phyloP scores from a whole-genome alignment of 2,888 invertebrate genomes.

The Cantharis lateralis region DNA sequence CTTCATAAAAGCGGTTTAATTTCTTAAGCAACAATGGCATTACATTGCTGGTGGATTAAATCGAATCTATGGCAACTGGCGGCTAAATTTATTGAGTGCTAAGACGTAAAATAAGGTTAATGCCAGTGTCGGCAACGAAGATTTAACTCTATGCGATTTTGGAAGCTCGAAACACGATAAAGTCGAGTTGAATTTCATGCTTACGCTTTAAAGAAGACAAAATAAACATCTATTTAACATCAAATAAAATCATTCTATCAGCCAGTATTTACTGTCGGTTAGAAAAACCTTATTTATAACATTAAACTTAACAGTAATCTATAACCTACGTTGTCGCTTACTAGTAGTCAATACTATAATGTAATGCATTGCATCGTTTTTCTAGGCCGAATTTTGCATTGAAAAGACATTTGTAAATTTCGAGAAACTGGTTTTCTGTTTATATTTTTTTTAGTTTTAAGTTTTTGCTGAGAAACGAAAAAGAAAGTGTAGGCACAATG shows the following conservation, averaged over 20 bases:
- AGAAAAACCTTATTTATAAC: background rate
- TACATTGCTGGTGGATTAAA: constrained; percentile 24
- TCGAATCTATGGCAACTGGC: constrained; percentile 31
- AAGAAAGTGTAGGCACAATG: too few relatives aligned
- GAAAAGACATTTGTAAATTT: background rate
- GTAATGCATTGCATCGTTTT: background rate
- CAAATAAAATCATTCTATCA: background rate
- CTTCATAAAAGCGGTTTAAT: constrained; percentile 28
- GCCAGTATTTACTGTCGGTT: background rate
- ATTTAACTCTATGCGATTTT: constrained; percentile 25
- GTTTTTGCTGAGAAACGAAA: background rate
- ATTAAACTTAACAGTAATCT: background rate
- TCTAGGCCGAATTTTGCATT: background rate
- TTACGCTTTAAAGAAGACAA: constrained; percentile 13
- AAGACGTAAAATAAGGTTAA: constrained; percentile 34
- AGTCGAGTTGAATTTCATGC: constrained; percentile 23
- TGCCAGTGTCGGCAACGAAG: constrained; percentile 27
- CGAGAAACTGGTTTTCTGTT: too few relatives aligned
- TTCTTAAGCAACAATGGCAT: constrained; percentile 30
- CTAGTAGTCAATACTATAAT: background rate
- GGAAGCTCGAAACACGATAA: constrained; percentile 28
- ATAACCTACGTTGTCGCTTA: background rate
- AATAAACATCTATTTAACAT: constrained; percentile 19
- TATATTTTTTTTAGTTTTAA: background rate
- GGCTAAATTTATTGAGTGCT: constrained; percentile 32